A percentile compares a stretch with the other conserved stretches of the same genome.
Conservation (phyloP, 2,113 vertebrate species). For the Myrmecophaga tridactyla region DNA sequence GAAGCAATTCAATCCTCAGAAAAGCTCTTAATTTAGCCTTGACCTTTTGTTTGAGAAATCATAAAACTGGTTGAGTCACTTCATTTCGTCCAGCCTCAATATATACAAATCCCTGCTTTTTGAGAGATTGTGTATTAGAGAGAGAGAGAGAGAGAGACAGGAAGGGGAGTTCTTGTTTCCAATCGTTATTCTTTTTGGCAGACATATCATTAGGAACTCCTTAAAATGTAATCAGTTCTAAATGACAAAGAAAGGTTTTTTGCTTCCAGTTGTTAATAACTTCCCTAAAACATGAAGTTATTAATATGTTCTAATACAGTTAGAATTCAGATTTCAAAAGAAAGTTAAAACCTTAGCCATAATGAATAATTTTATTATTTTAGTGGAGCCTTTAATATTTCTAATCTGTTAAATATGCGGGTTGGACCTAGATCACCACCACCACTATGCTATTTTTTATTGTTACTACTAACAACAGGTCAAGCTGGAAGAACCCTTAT, state of each 20-base stretch:
- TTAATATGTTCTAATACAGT: background rate
- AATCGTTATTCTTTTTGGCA: background rate
- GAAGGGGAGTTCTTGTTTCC: background rate
- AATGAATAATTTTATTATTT: background rate
- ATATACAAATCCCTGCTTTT: background rate
- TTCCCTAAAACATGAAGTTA: background rate
- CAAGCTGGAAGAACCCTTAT: background rate
- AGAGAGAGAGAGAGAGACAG: background rate
- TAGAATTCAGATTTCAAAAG: background rate
- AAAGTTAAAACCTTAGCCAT: background rate
- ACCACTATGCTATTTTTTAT: background rate
- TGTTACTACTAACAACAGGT: too few species aligned
- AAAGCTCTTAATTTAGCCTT: background rate
- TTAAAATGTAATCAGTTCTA: background rate
- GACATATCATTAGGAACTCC: background rate
- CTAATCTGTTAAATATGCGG: background rate
- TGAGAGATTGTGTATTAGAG: background rate
- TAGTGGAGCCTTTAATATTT: background rate
- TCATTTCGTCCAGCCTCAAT: background rate
- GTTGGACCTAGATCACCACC: too few species aligned
- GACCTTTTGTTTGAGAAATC: background rate
- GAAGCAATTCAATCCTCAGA: background rate
- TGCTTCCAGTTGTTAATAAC: background rate
- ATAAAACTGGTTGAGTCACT: background rate
- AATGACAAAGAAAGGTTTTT: too few species aligned